A percentile compares a stretch with the other conserved stretches of the same genome.
Evolutionary conservation across 2,113 vertebrate genomes (phyloP).

Genomic region (Cinclus mexicanus): DNA sequence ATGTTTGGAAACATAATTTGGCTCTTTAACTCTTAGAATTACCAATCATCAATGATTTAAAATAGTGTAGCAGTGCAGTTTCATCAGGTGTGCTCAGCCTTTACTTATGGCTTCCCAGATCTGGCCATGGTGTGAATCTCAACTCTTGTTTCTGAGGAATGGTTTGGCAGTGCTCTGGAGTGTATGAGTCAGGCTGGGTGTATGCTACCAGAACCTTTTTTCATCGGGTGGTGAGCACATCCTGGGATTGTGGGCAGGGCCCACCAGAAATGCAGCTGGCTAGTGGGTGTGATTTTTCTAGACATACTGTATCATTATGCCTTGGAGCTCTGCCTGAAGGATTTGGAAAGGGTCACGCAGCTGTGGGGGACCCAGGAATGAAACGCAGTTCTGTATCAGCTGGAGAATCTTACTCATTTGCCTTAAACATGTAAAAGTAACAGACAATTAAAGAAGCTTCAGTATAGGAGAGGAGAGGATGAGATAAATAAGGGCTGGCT

Average conservation of each 20-base stretch:
- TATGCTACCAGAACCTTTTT: not conserved
- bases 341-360: not conserved
- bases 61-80: not conserved
- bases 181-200: not conserved
- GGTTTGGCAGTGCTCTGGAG: not conserved
- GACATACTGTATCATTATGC: not conserved
- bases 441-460: not conserved
- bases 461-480: not conserved
- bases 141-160: not conserved
- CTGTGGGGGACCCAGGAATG: not conserved
- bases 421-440: not conserved
- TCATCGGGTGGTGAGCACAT: rapidly evolving
- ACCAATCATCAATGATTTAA: not conserved
- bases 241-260: not conserved
- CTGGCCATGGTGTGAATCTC: not conserved
- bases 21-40: not conserved
- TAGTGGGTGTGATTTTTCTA: not conserved
- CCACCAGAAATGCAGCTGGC: not conserved
- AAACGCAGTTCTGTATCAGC: not conserved
- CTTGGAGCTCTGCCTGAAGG: not conserved
- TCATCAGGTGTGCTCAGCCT: not conserved
- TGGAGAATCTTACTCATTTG: not conserved
- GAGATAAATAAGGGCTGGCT: not conserved
- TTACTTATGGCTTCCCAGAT: not conserved
- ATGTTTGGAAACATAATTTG: not conserved